Evolutionary conservation across 2,888 invertebrate species (phyloP).

Genomic region (Ariolimax columbianus): DNA sequence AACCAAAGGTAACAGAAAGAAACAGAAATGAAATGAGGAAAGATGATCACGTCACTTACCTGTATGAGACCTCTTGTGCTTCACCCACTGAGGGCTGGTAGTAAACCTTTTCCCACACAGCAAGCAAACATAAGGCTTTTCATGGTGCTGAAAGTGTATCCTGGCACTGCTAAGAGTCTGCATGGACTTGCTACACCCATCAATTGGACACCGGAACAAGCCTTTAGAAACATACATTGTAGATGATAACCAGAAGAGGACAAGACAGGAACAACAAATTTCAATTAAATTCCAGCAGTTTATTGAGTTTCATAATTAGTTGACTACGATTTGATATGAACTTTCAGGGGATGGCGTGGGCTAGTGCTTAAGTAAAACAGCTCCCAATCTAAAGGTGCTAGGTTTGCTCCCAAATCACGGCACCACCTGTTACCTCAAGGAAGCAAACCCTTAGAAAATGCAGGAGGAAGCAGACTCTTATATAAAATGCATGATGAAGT

Average conservation of each 20-base stretch:
- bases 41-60: background rate
- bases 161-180: constrained; percentile 43
- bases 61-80: constrained; percentile 39
- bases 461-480: too few relatives aligned
- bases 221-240: constrained; percentile 5
- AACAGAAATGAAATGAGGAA: background rate
- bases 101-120: constrained; percentile 42
- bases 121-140: constrained; percentile 45
- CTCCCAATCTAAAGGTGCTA: too few relatives aligned
- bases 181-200: constrained; percentile 44
- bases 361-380: too few relatives aligned
- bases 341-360: too few relatives aligned
- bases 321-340: background rate
- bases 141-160: constrained; percentile 41
- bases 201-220: constrained; percentile 45
- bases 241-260: background rate
- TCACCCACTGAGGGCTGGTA: constrained; percentile 28
- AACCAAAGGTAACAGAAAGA: background rate
- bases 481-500: too few relatives aligned
- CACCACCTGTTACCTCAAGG: too few relatives aligned
- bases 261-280: background rate
- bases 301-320: background rate
- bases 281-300: background rate
- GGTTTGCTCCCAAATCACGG: too few relatives aligned
- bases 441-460: too few relatives aligned